Percentiles rank a stretch among this genome's conserved stretches.
These are phyloP conservation scores for Amphiduros pacificus DNA, from an alignment of 2,888 invertebrate genomes.

Conservation along the genomic window DNA sequence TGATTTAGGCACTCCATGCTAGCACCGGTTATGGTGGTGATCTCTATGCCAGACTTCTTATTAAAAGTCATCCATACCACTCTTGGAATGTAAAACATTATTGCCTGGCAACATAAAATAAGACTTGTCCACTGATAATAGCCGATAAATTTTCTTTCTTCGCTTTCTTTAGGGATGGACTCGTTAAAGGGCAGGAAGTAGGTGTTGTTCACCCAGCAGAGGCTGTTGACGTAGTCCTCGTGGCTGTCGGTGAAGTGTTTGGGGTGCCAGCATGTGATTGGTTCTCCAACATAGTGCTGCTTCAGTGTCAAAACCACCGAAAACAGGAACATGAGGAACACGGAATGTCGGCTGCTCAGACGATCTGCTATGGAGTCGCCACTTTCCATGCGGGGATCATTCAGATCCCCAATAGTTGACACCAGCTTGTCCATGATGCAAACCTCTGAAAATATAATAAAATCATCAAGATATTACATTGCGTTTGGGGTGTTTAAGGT, in stretches of 20 bases:
- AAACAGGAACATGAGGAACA: slow-evolving; percentile 23
- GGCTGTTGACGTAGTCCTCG: slow-evolving; percentile 7
- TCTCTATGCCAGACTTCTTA: slow-evolving; percentile 25
- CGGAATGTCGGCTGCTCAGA: slow-evolving; percentile 30
- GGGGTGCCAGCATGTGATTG: slow-evolving; percentile 33
- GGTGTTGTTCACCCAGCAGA: slow-evolving; percentile 61
- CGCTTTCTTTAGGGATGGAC: slow-evolving; percentile 54
- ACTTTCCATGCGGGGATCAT: slow-evolving; percentile 22
- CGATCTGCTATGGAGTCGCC: slow-evolving; percentile 32
- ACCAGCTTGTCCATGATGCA: not conserved
- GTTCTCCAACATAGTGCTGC: slow-evolving; percentile 23
- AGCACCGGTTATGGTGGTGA: slow-evolving; percentile 23
- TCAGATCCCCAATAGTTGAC: not conserved
- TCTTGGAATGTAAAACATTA: slow-evolving; percentile 52
- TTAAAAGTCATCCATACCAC: slow-evolving; percentile 60
- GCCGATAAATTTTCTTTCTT: slow-evolving; percentile 57
- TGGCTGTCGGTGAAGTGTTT: slow-evolving; percentile 29
- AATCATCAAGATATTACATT: too few species aligned
- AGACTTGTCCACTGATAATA: slow-evolving; percentile 61
- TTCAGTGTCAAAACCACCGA: slow-evolving; percentile 20
- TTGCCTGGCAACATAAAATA: slow-evolving; percentile 37
- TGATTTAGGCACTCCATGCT: slow-evolving; percentile 25
- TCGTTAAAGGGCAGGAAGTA: slow-evolving; percentile 61
- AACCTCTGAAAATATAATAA: too few species aligned
- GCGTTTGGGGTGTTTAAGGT: too few species aligned